Conservation (phyloP, 64 coral and sea anemone species). For the Hydrozoanthus tunicans region DNA sequence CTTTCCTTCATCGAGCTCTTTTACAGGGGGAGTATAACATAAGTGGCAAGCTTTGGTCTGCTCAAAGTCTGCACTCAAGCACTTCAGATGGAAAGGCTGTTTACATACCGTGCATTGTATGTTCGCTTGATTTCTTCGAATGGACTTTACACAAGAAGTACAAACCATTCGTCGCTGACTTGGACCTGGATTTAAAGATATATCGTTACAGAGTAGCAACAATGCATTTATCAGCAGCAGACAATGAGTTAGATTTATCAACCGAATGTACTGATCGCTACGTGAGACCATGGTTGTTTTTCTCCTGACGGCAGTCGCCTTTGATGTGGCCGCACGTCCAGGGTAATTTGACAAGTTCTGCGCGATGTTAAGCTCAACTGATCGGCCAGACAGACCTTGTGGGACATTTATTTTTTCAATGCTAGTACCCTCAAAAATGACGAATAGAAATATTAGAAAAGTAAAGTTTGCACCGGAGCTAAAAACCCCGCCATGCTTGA, state of each 20-base stretch:
- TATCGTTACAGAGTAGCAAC: conserved; percentile 19
- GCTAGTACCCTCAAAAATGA: conserved; percentile 17
- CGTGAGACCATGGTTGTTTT: conserved; percentile 1
- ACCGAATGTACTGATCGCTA: conserved; percentile 20
- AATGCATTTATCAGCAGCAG: conserved; percentile 14
- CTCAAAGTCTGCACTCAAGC: conserved; percentile 46
- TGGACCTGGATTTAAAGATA: conserved; percentile 20
- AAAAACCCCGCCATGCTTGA: neutral
- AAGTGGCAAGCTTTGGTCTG: conserved; percentile 25
- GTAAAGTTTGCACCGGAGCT: conserved; percentile 26
- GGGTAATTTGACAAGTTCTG: conserved; percentile 5
- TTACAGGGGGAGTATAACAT: conserved; percentile 16
- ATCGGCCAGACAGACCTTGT: conserved; percentile 5
- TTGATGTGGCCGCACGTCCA: conserved; percentile 6
- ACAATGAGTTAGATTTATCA: conserved; percentile 17
- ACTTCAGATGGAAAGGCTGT: conserved; percentile 32
- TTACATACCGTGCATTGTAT: conserved; percentile 30
- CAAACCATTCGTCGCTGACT: conserved; percentile 22
- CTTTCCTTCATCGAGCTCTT: neutral
- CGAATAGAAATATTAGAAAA: conserved; percentile 21
- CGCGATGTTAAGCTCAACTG: conserved; percentile 16
- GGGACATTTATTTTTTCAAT: conserved; percentile 15
- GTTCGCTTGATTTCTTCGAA: conserved; percentile 45
- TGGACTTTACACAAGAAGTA: conserved; percentile 50
- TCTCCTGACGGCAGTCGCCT: conserved; percentile 3